Evolutionary conservation across 2,797 vertebrate species (phyloP).

Genomic region (Rhyacichthys aspro): DNA sequence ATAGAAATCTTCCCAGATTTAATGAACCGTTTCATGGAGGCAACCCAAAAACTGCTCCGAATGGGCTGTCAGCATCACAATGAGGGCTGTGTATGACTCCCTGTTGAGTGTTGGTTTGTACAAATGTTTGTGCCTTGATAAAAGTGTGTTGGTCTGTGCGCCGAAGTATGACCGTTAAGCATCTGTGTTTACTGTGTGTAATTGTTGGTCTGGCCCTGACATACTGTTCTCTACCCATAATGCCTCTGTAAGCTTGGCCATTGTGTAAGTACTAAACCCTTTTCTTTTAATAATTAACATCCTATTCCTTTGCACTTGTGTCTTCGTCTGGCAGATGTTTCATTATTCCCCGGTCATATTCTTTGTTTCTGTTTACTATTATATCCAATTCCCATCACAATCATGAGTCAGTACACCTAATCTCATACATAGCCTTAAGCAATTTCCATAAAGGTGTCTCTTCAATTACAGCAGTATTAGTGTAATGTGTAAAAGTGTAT

Average conservation of each 20-base stretch:
- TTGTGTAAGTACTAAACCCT: slow-evolving; percentile 91
- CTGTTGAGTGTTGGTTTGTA: slow-evolving; percentile 27
- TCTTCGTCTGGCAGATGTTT: slow-evolving; percentile 27
- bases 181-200: slow-evolving; percentile 63
- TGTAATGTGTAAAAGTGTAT: too few species aligned
- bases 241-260: slow-evolving; percentile 95
- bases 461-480: too few species aligned
- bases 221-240: slow-evolving; percentile 79
- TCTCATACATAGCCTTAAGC: not conserved
- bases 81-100: slow-evolving; percentile 17
- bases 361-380: not conserved
- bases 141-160: slow-evolving; percentile 13
- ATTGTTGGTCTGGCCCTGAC: slow-evolving; percentile 78
- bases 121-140: slow-evolving; percentile 18
- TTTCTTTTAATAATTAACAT: slow-evolving; percentile 55
- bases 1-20: slow-evolving; percentile 50
- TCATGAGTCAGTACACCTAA: not conserved
- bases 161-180: slow-evolving; percentile 54
- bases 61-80: slow-evolving; percentile 28
- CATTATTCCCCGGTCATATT: slow-evolving; percentile 26
- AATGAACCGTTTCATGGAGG: slow-evolving; percentile 53
- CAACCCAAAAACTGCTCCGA: slow-evolving; percentile 20
- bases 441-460: too few species aligned
- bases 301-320: slow-evolving; percentile 37
- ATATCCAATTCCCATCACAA: slow-evolving; percentile 1